Evolutionary conservation across 2,888 invertebrate species (phyloP), one percentile per base, ranked within the genome.

Genomic region (Ypsolopha scabrella): DNA sequence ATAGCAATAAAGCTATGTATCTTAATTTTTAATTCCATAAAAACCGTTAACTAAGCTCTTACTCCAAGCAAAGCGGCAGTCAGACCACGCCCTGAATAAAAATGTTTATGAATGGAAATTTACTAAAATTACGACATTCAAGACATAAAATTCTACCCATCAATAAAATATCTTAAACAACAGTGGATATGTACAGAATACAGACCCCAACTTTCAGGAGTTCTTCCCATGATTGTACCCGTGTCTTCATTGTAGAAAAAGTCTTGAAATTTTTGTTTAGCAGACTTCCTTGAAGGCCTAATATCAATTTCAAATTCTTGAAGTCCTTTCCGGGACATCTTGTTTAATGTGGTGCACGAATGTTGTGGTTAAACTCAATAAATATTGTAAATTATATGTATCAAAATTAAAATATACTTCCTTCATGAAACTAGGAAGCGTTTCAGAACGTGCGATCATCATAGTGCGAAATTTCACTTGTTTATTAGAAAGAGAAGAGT

Each of bases 141-240:
- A 39, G 33, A 49, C 39, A 41, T n/a, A 34, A 33, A 33, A 41
- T 46, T 6, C 4, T 41, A 49, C 6, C 33, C 7, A 7, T 24
- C 1, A 7, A 2, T 9, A 36, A 13, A 7, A 7, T 14, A 37
- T 2, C 36, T 7, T 6, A 1, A 6, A 34, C 4, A 10, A 6
- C 38, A 52, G 48, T 33, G 6, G 13, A 37, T n/a, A n/a, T n/a
- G n/a, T 9, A 47, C 50, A 43, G 58, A 51, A 33, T 51, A 74
- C 82, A 80, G 60, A 89, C 89, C 87, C 89, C 89, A 89, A 67
- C 86, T 80, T 67, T 75, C 68, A 53, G 76, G 72, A 41, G 87
- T 86, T 60, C 88, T 74, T 56, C 88, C 87, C 53, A 88, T 66
- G 57, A 87, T 60, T 51, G 70, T 69, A 52, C 85, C 79, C 0